Conservation (phyloP, 2,797 vertebrate species). For the Tangara arthus region DNA sequence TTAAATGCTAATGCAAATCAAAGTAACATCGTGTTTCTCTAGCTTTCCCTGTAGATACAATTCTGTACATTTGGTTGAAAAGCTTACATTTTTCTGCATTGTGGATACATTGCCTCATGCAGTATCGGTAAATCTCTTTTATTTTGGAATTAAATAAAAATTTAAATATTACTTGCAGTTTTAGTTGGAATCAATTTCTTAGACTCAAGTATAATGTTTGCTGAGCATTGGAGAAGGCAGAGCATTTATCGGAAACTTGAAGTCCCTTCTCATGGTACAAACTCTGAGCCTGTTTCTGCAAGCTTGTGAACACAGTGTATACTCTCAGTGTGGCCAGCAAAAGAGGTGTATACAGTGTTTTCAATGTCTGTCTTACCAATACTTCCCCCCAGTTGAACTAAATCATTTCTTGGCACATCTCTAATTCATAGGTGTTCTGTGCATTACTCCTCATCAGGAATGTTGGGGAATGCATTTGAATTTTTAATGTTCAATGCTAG, state of each 20-base stretch:
- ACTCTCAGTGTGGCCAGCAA: neutral
- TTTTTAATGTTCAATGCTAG: slow-evolving; percentile 65
- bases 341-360: slow-evolving; percentile 21
- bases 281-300: slow-evolving; percentile 5
- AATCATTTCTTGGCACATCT: slow-evolving; percentile 16
- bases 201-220: neutral
- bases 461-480: slow-evolving; percentile 60
- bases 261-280: neutral
- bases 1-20: slow-evolving; percentile 46
- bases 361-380: neutral
- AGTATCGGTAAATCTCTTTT: neutral
- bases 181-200: slow-evolving; percentile 28
- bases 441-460: slow-evolving; percentile 68
- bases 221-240: neutral
- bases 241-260: slow-evolving; percentile 7
- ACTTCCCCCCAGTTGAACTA: neutral
- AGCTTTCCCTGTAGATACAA: slow-evolving; percentile 54
- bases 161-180: slow-evolving; percentile 16
- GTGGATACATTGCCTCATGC: slow-evolving; percentile 21
- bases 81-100: slow-evolving; percentile 31
- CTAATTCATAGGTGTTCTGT: slow-evolving; percentile 8
- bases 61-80: slow-evolving; percentile 32
- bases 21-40: slow-evolving; percentile 32
- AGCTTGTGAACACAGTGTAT: neutral
- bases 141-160: slow-evolving; percentile 37